Percentiles rank a stretch among this genome's conserved stretches.
These are phyloP conservation scores for Dendroctonus ponderosae DNA, from an alignment of 1,140 invertebrate genomes.

Conservation along the genomic window DNA sequence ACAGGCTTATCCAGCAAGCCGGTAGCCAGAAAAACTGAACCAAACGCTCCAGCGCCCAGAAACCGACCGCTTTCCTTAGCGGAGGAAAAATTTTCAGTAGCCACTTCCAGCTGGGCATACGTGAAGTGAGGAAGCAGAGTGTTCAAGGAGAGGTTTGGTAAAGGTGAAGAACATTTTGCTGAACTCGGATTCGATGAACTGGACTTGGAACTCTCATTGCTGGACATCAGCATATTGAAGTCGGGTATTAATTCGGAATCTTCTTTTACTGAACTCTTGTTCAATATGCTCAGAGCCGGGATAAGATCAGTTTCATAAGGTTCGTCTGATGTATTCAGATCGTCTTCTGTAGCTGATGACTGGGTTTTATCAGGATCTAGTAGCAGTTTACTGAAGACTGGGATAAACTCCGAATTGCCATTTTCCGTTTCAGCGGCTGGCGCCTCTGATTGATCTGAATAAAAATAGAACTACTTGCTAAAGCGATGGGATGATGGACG, in stretches of 20 bases:
- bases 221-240: no score
- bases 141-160: constrained; percentile 44
- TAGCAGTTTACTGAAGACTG: constrained; percentile 4
- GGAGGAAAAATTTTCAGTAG: constrained; percentile 47
- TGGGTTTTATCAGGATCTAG: neutral
- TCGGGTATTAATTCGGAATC: no score
- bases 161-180: constrained; percentile 39
- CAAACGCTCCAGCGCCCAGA: constrained; percentile 69
- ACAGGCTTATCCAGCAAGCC: constrained; percentile 52
- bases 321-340: neutral
- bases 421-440: no score
- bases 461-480: no score
- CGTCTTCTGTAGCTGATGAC: neutral
- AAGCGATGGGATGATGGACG: no score
- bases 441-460: no score
- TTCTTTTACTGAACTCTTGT: neutral
- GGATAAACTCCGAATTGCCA: neutral
- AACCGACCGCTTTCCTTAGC: constrained; percentile 47
- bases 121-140: constrained; percentile 49
- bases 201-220: no score
- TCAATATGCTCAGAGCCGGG: constrained; percentile 23
- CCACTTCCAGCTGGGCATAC: constrained; percentile 50
- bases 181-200: no score
- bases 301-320: constrained; percentile 2
- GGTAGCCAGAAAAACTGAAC: constrained; percentile 64